These are phyloP conservation scores for Agrotis puta DNA, from an alignment of 2,888 invertebrate species.

Conservation along the genomic window DNA sequence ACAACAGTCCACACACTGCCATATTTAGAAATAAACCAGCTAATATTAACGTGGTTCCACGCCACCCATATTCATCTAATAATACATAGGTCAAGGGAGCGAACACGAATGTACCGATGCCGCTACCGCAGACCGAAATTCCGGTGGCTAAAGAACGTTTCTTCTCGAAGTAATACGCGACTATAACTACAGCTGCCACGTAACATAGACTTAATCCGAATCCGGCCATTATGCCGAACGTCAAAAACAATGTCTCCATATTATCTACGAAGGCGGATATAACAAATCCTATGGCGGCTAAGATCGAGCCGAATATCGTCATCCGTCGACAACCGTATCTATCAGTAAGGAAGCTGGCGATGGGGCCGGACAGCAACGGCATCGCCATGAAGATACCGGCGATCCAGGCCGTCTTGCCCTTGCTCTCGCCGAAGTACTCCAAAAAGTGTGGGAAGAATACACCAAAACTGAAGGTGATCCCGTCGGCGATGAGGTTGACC, in stretches of 20 bases:
- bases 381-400: constrained; percentile 97
- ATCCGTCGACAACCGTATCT: constrained; percentile 95
- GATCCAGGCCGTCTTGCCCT: constrained; percentile 97
- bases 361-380: constrained; percentile 96
- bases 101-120: constrained; percentile 96
- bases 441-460: constrained; percentile 96
- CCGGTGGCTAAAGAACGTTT: constrained; percentile 96
- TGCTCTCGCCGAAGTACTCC: constrained; percentile 95
- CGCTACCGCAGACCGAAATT: constrained; percentile 96
- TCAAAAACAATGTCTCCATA: constrained; percentile 94
- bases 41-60: constrained; percentile 95
- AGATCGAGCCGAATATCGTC: constrained; percentile 94
- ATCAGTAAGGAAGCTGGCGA: constrained; percentile 96
- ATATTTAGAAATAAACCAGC: constrained; percentile 96
- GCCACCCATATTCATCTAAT: constrained; percentile 95
- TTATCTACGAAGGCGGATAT: constrained; percentile 94
- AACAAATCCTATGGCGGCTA: constrained; percentile 95
- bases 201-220: constrained; percentile 96
- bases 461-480: constrained; percentile 97
- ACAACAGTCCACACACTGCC: constrained; percentile 95
- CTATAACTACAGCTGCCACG: constrained; percentile 97
- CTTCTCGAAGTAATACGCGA: constrained; percentile 97
- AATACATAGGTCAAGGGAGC: constrained; percentile 95
- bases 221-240: constrained; percentile 96
- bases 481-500: constrained; percentile 97